phyloP scores from a whole-genome alignment of 2,113 vertebrate species.

The Bambusicola thoracicus region DNA sequence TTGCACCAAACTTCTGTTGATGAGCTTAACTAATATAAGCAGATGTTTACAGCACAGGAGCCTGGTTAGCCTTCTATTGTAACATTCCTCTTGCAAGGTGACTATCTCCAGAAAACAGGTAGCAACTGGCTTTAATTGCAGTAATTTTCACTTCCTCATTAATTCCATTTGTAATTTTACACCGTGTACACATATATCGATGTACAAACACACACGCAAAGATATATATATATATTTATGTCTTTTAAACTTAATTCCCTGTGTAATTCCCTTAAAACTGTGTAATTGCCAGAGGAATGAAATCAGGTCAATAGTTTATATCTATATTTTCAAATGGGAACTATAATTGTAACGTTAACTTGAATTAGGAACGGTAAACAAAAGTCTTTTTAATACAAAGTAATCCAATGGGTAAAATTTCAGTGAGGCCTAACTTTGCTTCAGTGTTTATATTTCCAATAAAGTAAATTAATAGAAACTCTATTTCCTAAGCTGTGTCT shows the following conservation, averaged over 20 bases:
- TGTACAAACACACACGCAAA: not conserved
- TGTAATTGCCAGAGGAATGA: not conserved
- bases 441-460: not conserved
- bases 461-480: not conserved
- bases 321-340: not conserved
- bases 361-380: not conserved
- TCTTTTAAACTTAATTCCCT: not conserved
- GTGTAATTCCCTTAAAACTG: too few species aligned
- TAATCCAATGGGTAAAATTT: not conserved
- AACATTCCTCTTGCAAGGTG: constrained; percentile 49
- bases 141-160: not conserved
- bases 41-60: constrained; percentile 63
- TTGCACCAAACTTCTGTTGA: constrained; percentile 64
- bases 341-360: not conserved
- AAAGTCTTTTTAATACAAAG: not conserved
- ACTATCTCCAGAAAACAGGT: constrained; percentile 24
- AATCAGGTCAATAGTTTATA: not conserved
- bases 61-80: constrained; percentile 19
- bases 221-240: not conserved
- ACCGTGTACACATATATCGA: not conserved
- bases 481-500: not conserved
- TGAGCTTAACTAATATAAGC: constrained; percentile 70
- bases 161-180: not conserved
- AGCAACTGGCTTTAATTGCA: not conserved
- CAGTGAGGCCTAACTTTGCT: not conserved